A percentile compares a stretch with the other conserved stretches of the same genome.
phyloP scores from a whole-genome alignment of 2,888 invertebrate genomes.

The Dryomyza anilis region DNA sequence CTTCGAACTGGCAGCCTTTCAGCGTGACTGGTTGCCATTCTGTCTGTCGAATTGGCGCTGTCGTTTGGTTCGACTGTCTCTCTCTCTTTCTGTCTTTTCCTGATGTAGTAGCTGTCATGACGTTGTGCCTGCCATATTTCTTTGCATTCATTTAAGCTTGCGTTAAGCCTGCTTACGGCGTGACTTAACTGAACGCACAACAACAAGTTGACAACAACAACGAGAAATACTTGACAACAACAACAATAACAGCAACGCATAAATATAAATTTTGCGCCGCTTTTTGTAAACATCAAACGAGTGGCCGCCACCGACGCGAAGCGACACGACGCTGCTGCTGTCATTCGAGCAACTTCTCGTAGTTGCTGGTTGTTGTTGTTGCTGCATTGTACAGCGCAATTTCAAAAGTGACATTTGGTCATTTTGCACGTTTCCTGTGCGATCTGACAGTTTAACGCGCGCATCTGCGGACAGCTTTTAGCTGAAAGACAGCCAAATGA shows the following conservation, averaged over 20 bases:
- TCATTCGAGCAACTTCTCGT: too few relatives aligned
- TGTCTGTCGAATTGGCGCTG: neutral
- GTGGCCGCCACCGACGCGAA: slow-evolving; percentile 18
- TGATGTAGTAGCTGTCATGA: neutral
- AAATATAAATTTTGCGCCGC: neutral
- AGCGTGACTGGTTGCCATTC: neutral
- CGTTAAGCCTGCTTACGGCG: slow-evolving; percentile 20
- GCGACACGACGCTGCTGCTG: too few relatives aligned
- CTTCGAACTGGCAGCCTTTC: neutral
- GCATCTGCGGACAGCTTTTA: neutral
- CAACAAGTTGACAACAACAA: neutral
- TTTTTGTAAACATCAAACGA: slow-evolving; percentile 16
- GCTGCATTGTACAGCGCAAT: neutral
- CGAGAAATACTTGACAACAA: neutral
- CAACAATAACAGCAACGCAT: neutral
- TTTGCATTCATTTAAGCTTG: slow-evolving; percentile 18
- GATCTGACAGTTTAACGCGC: slow-evolving; percentile 34
- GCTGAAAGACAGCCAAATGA: neutral
- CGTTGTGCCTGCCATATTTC: slow-evolving; percentile 17
- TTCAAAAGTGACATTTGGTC: slow-evolving; percentile 21
- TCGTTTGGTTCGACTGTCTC: neutral
- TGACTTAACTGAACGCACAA: slow-evolving; percentile 6
- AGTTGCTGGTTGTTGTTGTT: neutral
- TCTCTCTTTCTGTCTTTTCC: neutral
- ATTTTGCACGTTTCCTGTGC: slow-evolving; percentile 21